Base-by-base conservation (phyloP, 2,113 vertebrate genomes). In the Heterotis niloticus region DNA sequence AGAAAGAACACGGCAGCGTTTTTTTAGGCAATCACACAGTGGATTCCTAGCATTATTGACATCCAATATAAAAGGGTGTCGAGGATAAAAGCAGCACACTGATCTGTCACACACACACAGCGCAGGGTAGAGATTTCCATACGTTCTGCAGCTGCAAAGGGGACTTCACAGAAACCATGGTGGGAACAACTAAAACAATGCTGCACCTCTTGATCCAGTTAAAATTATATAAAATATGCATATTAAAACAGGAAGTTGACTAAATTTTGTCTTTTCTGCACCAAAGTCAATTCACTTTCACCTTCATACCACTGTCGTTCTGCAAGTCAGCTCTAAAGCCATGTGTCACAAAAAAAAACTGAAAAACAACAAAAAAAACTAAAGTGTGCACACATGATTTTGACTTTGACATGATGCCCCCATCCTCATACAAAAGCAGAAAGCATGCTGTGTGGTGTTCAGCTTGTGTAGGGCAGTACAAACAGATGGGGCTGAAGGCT, bases 151-250 rank as follows among this genome's bases (percentile, higher is more conserved):
- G 34, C 34, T 44, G 34, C 7, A 44, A 44, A 44, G 34, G 34
- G 34, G 59, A 20, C 3, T 20, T 54, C 69, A 23, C 20, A 12
- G n/a, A 72, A 44, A 44, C 34, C 44, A 72, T n/a, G n/a, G 18
- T 12, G 17, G 34, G 51, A 52, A 51, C 1, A 67, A 26, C 13
- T 11, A 70, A 70, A 71, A 13, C 59, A 62, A 20, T 62, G 1
- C n/a, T 24, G 20, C 3, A 44, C 64, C 5, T 23, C 34, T 52
- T 54, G 69, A 23, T 20, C 29, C 11, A 29, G 68, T 54, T 72
- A 74, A 74, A 57, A 74, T 57, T n/a, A 20, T 23, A 23, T 23
- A 74, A 74, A 74, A 74, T 28, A 59, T 11, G 23, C 71, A 23
- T 74, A 44, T 74, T 74, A 57, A 26, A 56, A 24, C 18, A n/a